Percentiles rank a stretch among this genome's conserved stretches.
These are phyloP conservation scores for Drosophila setifemur DNA, from an alignment of 1,140 invertebrate genomes.

Conservation along the genomic window DNA sequence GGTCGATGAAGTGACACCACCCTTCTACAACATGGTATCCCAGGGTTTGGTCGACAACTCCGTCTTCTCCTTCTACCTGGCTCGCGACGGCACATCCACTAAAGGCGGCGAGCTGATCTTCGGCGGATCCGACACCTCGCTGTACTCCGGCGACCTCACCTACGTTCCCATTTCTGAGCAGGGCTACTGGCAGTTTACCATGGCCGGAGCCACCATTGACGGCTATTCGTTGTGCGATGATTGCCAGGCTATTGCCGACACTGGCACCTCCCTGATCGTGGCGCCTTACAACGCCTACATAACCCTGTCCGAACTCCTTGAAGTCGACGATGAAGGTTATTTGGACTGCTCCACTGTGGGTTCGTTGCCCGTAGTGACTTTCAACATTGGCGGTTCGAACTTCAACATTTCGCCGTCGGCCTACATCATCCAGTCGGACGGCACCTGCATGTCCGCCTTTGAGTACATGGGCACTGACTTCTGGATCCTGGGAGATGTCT, in stretches of 20 bases:
- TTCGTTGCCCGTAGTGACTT: conserved; percentile 90
- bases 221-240: conserved; percentile 84
- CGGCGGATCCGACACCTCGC: conserved; percentile 64
- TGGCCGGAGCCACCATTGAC: conserved; percentile 48
- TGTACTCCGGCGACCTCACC: conserved; percentile 57
- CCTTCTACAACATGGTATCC: conserved; percentile 97
- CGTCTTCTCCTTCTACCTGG: conserved; percentile 96
- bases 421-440: conserved; percentile 93
- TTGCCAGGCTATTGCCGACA: conserved; percentile 98
- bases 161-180: conserved; percentile 73
- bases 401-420: conserved; percentile 92
- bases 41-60: conserved; percentile 90
- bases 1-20: conserved; percentile 93
- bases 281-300: conserved; percentile 92
- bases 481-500: conserved; percentile 98
- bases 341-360: conserved; percentile 89
- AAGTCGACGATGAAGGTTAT: conserved; percentile 90
- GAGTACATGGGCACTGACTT: conserved; percentile 88
- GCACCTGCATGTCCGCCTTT: conserved; percentile 93
- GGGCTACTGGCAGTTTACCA: conserved; percentile 82
- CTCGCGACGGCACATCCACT: conserved; percentile 26
- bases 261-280: conserved; percentile 97
- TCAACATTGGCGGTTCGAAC: conserved; percentile 89
- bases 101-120: conserved; percentile 71
- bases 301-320: conserved; percentile 89